phyloP scores from a whole-genome alignment of 1,140 invertebrate genomes.

The Procambarus clarkii region DNA sequence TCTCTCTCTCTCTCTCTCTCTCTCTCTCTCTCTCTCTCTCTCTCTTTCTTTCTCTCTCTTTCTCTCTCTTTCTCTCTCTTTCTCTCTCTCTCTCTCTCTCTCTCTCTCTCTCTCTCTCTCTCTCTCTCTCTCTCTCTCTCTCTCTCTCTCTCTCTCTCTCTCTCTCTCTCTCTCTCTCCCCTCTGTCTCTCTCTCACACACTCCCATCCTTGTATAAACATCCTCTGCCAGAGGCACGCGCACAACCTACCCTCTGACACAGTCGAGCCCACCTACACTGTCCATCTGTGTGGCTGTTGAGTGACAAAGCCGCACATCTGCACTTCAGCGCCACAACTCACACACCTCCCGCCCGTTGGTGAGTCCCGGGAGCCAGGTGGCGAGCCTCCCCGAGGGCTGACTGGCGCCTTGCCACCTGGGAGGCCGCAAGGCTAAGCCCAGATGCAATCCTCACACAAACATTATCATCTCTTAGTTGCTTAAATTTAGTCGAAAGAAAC shows the following conservation, averaged over 20 bases:
- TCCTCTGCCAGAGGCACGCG: background rate
- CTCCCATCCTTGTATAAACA: background rate
- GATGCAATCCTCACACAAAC: background rate
- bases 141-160: background rate
- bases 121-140: too few species aligned
- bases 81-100: too few species aligned
- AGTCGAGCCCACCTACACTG: background rate
- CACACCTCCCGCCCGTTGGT: background rate
- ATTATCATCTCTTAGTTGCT: too few species aligned
- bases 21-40: too few species aligned
- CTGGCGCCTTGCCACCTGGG: constrained; percentile 6
- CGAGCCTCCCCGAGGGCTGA: background rate
- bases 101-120: too few species aligned
- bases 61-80: too few species aligned
- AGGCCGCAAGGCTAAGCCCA: background rate
- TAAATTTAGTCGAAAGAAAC: too few species aligned
- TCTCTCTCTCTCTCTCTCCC: background rate
- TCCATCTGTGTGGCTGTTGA: too few species aligned
- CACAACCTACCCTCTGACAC: background rate
- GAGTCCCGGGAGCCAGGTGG: constrained; percentile 5
- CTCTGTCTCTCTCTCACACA: constrained; percentile 8
- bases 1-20: too few species aligned
- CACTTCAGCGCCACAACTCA: background rate
- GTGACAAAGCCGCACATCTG: background rate
- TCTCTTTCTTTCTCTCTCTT: too few species aligned